Conservation (phyloP, 2,888 invertebrate species). For the Pollenia labialis region DNA sequence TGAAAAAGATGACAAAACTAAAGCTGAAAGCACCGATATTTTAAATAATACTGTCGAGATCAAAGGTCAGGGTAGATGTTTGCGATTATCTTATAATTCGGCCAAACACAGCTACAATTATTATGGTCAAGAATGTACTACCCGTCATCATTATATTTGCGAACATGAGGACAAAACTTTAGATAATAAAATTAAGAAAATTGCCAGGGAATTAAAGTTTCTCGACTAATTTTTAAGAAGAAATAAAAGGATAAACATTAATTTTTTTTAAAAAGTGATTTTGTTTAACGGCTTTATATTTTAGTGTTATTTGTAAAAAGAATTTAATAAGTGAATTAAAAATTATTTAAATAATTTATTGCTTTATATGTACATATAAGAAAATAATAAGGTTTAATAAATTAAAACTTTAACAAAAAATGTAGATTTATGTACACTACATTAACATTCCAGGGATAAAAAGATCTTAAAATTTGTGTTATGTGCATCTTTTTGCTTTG, state of each 20-base stretch:
- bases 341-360: constrained; percentile 8
- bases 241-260: background rate
- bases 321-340: background rate
- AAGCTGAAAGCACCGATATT: constrained; percentile 75
- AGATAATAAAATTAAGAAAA: constrained; percentile 87
- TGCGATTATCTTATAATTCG: constrained; percentile 88
- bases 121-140: constrained; percentile 90
- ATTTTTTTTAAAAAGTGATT: constrained; percentile 11
- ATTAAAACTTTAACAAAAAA: background rate
- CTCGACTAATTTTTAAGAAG: constrained; percentile 59
- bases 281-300: background rate
- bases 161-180: constrained; percentile 87
- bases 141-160: constrained; percentile 89
- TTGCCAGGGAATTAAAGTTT: constrained; percentile 83
- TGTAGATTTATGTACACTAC: too few species aligned
- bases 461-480: too few species aligned
- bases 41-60: constrained; percentile 85
- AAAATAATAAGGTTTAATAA: background rate
- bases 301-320: constrained; percentile 8
- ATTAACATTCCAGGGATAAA: too few species aligned
- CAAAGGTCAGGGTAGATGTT: constrained; percentile 89
- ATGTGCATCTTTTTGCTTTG: too few species aligned
- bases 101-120: constrained; percentile 87
- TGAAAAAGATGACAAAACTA: constrained; percentile 74
- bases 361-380: background rate